These are phyloP conservation scores for Holothuria glaberrima DNA, from an alignment of 35 echinoderm and acorn worm species.

Conservation along the genomic window DNA sequence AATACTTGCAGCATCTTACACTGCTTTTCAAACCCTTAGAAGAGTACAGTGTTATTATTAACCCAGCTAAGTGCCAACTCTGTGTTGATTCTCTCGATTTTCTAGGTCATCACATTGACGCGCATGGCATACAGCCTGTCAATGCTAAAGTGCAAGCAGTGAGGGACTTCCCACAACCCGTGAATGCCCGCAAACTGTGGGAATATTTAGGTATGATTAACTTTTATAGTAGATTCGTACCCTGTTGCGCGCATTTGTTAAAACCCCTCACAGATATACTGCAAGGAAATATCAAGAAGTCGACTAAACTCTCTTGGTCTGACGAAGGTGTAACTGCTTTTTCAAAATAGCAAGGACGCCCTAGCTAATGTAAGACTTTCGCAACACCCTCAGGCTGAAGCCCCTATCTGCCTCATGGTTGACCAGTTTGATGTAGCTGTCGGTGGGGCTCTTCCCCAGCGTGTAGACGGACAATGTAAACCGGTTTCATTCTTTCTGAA, in stretches of 20 bases:
- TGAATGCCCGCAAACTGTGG: background rate
- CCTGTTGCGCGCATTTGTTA: too few species aligned
- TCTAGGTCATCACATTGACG: too few species aligned
- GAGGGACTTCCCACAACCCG: background rate
- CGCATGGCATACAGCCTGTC: background rate
- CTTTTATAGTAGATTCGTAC: too few species aligned
- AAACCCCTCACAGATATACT: background rate
- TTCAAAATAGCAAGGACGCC: background rate
- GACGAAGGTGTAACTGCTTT: background rate
- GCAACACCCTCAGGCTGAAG: background rate
- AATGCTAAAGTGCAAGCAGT: too few species aligned
- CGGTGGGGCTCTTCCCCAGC: slow-evolving; percentile 35
- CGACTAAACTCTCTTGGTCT: too few species aligned
- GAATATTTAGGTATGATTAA: too few species aligned
- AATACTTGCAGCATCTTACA: background rate
- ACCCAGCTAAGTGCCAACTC: too few species aligned
- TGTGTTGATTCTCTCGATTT: background rate
- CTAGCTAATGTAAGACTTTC: background rate
- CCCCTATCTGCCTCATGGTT: slow-evolving; percentile 31
- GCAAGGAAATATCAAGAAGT: background rate
- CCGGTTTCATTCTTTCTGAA: slow-evolving; percentile 48
- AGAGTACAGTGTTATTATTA: background rate
- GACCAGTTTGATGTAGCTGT: slow-evolving; percentile 50
- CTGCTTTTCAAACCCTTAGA: background rate
- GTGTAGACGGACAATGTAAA: too few species aligned